Percentiles rank a stretch among this genome's conserved stretches.
phyloP scores from a whole-genome alignment of 2,797 vertebrate species.

The Lithobates sylvaticus region DNA sequence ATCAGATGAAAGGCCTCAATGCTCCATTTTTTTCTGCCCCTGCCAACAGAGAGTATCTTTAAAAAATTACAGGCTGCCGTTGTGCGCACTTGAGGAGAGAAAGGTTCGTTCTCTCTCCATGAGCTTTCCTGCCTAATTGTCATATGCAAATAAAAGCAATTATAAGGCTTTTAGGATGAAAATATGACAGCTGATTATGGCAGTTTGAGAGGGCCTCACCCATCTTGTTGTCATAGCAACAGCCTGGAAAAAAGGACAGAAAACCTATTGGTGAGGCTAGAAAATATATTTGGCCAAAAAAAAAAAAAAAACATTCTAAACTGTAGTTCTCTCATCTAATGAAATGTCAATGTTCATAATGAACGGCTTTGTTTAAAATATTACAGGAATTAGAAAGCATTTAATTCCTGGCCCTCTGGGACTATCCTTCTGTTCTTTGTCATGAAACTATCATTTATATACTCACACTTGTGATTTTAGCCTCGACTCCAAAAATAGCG shows the following conservation, averaged over 20 bases:
- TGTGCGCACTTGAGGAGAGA: constrained; percentile 87
- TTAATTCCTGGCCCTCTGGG: constrained; percentile 74
- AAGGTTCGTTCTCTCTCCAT: constrained; percentile 95
- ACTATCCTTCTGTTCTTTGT: constrained; percentile 72
- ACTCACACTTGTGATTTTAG: constrained; percentile 75
- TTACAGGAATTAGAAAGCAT: constrained; percentile 77
- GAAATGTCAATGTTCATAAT: constrained; percentile 74
- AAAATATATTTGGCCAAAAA: constrained; percentile 79
- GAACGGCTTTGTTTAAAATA: constrained; percentile 80
- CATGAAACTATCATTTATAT: constrained; percentile 79
- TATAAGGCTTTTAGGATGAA: constrained; percentile 99
- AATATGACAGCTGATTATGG: constrained; percentile 99
- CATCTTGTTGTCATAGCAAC: constrained; percentile 99
- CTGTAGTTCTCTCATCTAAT: constrained; percentile 66
- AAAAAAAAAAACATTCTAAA: constrained; percentile 71
- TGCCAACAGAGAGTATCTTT: constrained; percentile 84
- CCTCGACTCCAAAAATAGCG: constrained; percentile 72
- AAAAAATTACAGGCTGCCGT: constrained; percentile 87
- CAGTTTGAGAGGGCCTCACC: constrained; percentile 94
- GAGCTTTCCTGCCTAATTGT: constrained; percentile 99
- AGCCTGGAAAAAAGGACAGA: constrained; percentile 83
- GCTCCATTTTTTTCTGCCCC: constrained; percentile 79
- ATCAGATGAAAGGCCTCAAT: constrained; percentile 86
- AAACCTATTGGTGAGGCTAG: constrained; percentile 75
- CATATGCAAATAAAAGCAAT: constrained; percentile 99